Conservation (phyloP, 1,140 invertebrate genomes). For the Nilaparvata lugens region DNA sequence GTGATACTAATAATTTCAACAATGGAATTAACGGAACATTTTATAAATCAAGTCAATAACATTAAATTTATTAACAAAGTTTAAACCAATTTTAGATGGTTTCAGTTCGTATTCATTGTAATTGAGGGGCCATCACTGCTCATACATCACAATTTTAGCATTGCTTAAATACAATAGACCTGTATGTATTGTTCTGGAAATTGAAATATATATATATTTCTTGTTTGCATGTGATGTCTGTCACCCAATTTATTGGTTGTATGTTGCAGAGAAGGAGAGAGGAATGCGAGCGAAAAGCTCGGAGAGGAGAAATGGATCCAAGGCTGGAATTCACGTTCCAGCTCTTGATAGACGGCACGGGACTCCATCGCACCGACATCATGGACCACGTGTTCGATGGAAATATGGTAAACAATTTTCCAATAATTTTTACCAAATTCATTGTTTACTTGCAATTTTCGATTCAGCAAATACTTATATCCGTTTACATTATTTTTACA, state of each 20-base stretch:
- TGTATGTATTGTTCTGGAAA: background rate
- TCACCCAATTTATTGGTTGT: background rate
- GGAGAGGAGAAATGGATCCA: constrained; percentile 80
- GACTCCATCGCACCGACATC: constrained; percentile 64
- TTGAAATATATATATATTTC: background rate
- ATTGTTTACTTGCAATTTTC: no score
- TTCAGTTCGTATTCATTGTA: no score
- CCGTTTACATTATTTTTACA: no score
- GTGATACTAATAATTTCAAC: no score
- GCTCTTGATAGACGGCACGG: constrained; percentile 70
- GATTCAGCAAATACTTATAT: no score
- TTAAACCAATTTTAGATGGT: no score
- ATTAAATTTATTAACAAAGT: no score
- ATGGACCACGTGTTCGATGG: constrained; percentile 85
- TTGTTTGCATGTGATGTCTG: background rate
- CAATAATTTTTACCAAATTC: no score
- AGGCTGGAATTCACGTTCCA: constrained; percentile 81
- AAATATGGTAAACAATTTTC: constrained; percentile 54
- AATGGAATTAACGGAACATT: no score
- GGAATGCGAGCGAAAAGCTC: constrained; percentile 81
- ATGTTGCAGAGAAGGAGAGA: constrained; percentile 61
- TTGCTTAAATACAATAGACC: background rate
- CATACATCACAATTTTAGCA: background rate
- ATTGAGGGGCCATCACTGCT: no score
- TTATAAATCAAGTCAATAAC: no score